Evolutionary conservation across 1,140 invertebrate genomes (phyloP).

Genomic region (Aricia agestis): DNA sequence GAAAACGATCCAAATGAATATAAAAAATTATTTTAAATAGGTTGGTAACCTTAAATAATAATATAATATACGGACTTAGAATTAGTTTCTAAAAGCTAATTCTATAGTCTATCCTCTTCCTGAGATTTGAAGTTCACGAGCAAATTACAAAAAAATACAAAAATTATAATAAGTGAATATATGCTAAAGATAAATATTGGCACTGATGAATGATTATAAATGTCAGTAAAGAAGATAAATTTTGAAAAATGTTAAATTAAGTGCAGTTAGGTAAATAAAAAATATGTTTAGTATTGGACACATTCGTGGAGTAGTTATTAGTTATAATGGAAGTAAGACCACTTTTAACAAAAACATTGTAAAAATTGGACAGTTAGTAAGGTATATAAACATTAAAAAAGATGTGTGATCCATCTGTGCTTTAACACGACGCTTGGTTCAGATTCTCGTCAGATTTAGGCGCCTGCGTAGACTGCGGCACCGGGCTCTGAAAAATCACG

Average conservation of each 20-base stretch:
- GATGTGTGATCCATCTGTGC: background rate
- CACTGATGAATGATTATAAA: slow-evolving; percentile 14
- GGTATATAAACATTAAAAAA: slow-evolving; percentile 19
- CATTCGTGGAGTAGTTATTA: background rate
- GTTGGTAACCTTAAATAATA: too few relatives aligned
- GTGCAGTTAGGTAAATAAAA: slow-evolving; percentile 22
- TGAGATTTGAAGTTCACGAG: background rate
- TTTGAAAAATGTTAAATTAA: slow-evolving; percentile 16
- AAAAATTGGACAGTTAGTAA: slow-evolving; percentile 54
- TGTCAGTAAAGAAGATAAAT: slow-evolving; percentile 18
- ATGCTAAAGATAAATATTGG: slow-evolving; percentile 15
- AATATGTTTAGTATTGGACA: background rate
- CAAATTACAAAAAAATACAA: background rate
- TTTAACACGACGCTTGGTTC: slow-evolving; percentile 73
- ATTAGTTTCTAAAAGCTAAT: background rate
- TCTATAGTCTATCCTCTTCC: background rate
- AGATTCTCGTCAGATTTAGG: slow-evolving; percentile 82
- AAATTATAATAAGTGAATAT: background rate
- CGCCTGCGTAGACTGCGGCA: slow-evolving; percentile 78
- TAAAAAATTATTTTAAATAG: too few relatives aligned
- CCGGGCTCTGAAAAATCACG: slow-evolving; percentile 79
- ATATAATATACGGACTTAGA: too few relatives aligned
- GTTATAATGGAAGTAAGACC: background rate
- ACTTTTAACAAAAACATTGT: slow-evolving; percentile 14
- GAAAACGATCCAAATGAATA: background rate